A percentile compares a stretch with the other conserved stretches of the same genome.
Conservation (phyloP, 2,113 vertebrate species). For the Myotis lucifugus region DNA sequence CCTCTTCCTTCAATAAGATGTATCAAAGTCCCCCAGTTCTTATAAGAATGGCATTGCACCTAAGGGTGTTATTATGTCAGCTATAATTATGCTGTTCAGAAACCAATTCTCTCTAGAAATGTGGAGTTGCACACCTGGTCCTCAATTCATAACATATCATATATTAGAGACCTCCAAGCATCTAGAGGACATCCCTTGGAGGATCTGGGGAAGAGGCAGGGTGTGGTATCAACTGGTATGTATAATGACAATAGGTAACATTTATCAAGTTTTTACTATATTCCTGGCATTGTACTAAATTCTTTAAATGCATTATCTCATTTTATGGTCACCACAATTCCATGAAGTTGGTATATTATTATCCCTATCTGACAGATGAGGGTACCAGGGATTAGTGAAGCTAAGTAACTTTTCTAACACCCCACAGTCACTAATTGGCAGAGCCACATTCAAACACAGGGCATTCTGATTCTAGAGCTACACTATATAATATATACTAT, state of each 20-base stretch:
- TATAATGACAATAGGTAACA: neutral
- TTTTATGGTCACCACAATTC: constrained; percentile 14
- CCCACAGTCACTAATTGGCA: neutral
- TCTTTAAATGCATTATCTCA: neutral
- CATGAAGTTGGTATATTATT: neutral
- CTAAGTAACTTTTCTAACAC: constrained; percentile 24
- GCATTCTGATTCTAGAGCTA: neutral
- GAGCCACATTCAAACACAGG: neutral
- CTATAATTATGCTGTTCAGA: constrained; percentile 39
- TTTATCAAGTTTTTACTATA: constrained; percentile 3
- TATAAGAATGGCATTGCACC: neutral
- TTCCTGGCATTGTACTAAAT: constrained; percentile 31
- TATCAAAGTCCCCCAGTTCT: constrained; percentile 12
- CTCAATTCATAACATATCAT: neutral
- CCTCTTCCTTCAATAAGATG: constrained; percentile 22
- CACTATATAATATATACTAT: neutral
- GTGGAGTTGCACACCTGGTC: neutral
- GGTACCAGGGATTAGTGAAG: neutral
- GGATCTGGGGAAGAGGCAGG: neutral
- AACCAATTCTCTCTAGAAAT: neutral
- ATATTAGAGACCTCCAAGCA: constrained; percentile 26
- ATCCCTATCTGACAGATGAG: constrained; percentile 23
- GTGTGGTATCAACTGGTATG: neutral
- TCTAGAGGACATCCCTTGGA: constrained; percentile 2
- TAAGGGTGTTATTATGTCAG: constrained; percentile 48